Base-by-base conservation (phyloP, 2,888 invertebrate genomes). In the Pherbina coryleti region DNA sequence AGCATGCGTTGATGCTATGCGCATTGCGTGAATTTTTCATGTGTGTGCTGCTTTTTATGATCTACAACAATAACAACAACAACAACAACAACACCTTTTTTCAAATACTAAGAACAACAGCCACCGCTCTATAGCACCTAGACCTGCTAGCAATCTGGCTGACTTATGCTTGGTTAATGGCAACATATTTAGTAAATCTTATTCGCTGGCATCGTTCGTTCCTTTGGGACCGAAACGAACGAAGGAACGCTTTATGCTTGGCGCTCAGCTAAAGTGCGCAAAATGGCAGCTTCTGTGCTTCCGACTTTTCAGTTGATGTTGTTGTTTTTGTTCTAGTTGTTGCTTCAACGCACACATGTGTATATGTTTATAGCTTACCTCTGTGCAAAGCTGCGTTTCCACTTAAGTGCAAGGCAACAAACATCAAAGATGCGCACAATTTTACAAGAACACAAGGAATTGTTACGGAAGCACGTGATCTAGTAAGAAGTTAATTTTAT, bases 21-120 rank as follows among this genome's bases (percentile, higher is more conserved):
- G 28, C 64, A 64, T 19, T 34, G 55, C 55, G 31, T 66, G 28
- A 25, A 49, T 49, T 62, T 73, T 62, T 62, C 49, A 67, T n/a
- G 67, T 17, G 44, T 44, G 4, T 14, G 25, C 28, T 28, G 69
- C 51, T 51, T 25, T 28, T 28, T 51, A 17, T 5, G 2, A 8
- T 14, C 69, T n/a, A n/a, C n/a, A n/a, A n/a, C n/a, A n/a, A n/a
- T 28, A 49, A 28, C 8, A 60, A 22, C 14, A 25, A 28, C 28
- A 19, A 25, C 3, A 22, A 17, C 17, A 14, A 7, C 28, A 25
- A 19, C 11, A 1, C 60, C 28, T 60, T 25, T 22, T 60, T 3
- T 9, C 11, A 8, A 31, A 31, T 31, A 31, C 31, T 31, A n/a
- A n/a, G 5, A 31, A 37, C 37, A 8, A 37, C 22, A n/a, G n/a